Evolutionary conservation across 2,888 invertebrate species (phyloP).

Genomic region (Tupiocoris notatus): DNA sequence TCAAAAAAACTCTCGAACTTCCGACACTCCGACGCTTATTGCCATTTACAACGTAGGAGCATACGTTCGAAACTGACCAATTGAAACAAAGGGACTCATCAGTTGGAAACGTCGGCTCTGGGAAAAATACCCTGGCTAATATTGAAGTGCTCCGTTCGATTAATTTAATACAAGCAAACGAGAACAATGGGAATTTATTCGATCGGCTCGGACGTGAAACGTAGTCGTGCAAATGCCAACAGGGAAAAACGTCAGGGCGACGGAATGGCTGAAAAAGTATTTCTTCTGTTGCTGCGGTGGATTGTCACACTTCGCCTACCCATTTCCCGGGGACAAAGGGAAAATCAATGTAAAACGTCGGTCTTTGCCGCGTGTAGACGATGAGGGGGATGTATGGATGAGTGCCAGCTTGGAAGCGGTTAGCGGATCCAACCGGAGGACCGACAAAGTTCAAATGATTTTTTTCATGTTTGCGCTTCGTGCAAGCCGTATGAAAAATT

Average conservation of each 20-base stretch:
- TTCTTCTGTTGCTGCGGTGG: neutral
- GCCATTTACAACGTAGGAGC: too few relatives aligned
- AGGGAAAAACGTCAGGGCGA: neutral
- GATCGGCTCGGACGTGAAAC: neutral
- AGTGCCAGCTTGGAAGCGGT: neutral
- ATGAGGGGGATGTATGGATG: neutral
- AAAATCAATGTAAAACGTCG: neutral
- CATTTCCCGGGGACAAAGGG: neutral
- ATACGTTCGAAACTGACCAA: too few relatives aligned
- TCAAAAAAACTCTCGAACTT: too few relatives aligned
- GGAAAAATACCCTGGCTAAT: neutral
- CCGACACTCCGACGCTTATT: too few relatives aligned
- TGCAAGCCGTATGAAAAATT: too few relatives aligned
- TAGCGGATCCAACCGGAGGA: too few relatives aligned
- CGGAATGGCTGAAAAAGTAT: neutral
- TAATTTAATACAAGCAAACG: neutral
- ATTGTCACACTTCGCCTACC: neutral
- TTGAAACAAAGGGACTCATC: too few relatives aligned
- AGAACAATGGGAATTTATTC: neutral
- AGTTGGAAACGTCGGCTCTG: too few relatives aligned
- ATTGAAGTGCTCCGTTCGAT: neutral
- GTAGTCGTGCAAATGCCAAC: neutral
- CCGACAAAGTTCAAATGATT: too few relatives aligned
- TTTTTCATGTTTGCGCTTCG: too few relatives aligned
- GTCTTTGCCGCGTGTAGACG: neutral